A percentile compares a stretch with the other conserved stretches of the same genome.
Evolutionary conservation across 1,140 invertebrate species (phyloP).

Genomic region (Lepidotrigona ventralis): DNA sequence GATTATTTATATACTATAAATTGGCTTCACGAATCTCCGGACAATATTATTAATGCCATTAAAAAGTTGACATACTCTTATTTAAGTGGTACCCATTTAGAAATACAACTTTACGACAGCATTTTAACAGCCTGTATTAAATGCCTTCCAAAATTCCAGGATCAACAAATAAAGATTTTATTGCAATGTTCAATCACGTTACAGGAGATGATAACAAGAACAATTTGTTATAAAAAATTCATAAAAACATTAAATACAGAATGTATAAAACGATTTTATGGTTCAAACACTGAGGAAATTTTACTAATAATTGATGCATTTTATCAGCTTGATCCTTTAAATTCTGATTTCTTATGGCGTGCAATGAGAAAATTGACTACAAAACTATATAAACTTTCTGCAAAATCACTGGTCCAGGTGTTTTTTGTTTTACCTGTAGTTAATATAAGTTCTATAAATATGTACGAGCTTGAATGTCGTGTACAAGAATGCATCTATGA

Average conservation of each 20-base stretch:
- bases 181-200: slow-evolving; percentile 55
- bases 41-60: slow-evolving; percentile 73
- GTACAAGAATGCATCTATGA: slow-evolving; percentile 76
- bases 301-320: slow-evolving; percentile 80
- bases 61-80: slow-evolving; percentile 72
- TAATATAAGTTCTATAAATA: slow-evolving; percentile 72
- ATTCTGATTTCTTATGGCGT: slow-evolving; percentile 76
- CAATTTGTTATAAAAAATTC: slow-evolving; percentile 54
- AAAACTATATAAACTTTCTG: slow-evolving; percentile 76
- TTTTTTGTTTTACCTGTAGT: slow-evolving; percentile 81
- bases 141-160: slow-evolving; percentile 49
- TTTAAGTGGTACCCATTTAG: slow-evolving; percentile 66
- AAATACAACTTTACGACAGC: slow-evolving; percentile 70
- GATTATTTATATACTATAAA: slow-evolving; percentile 61
- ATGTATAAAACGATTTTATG: slow-evolving; percentile 74
- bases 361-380: slow-evolving; percentile 77
- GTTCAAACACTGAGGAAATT: slow-evolving; percentile 74
- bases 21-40: slow-evolving; percentile 66
- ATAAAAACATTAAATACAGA: slow-evolving; percentile 81
- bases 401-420: slow-evolving; percentile 80
- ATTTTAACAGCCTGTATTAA: slow-evolving; percentile 76
- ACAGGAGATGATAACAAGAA: background rate
- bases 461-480: slow-evolving; percentile 81
- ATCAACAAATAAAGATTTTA: slow-evolving; percentile 45
- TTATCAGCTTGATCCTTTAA: slow-evolving; percentile 75